Percentiles rank a stretch among this genome's conserved stretches.
Evolutionary conservation across 2,797 vertebrate genomes (phyloP).

Genomic region (Poeciliopsis infans): DNA sequence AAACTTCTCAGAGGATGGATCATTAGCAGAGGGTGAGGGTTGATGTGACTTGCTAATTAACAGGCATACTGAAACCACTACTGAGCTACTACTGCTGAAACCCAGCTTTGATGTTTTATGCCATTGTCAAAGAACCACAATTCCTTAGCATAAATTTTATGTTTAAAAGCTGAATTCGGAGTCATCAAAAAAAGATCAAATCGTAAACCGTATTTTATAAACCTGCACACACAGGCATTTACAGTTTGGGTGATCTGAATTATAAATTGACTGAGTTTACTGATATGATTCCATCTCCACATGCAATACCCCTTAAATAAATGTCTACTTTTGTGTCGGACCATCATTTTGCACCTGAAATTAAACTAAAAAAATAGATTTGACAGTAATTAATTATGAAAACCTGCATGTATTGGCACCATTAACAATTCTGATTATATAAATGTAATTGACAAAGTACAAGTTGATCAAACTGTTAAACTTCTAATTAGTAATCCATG

Average conservation of each 20-base stretch:
- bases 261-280: not conserved
- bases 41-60: not conserved
- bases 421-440: too few species aligned
- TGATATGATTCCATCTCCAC: not conserved
- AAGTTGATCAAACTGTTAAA: too few species aligned
- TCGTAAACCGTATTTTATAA: too few species aligned
- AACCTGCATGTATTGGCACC: too few species aligned
- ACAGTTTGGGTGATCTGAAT: not conserved
- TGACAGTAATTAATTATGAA: too few species aligned
- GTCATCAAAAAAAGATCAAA: not conserved
- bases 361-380: too few species aligned
- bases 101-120: not conserved
- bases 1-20: slow-evolving; percentile 12
- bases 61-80: not conserved
- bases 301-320: not conserved
- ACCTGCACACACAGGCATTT: too few species aligned
- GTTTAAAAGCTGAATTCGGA: slow-evolving; percentile 13
- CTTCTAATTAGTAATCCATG: too few species aligned
- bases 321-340: too few species aligned
- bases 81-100: slow-evolving; percentile 2
- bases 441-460: too few species aligned
- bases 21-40: not conserved
- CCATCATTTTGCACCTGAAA: too few species aligned
- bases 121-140: not conserved
- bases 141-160: slow-evolving; percentile 4